Evolutionary conservation across 1,140 invertebrate genomes (phyloP).

Genomic region (Ips nitidus): DNA sequence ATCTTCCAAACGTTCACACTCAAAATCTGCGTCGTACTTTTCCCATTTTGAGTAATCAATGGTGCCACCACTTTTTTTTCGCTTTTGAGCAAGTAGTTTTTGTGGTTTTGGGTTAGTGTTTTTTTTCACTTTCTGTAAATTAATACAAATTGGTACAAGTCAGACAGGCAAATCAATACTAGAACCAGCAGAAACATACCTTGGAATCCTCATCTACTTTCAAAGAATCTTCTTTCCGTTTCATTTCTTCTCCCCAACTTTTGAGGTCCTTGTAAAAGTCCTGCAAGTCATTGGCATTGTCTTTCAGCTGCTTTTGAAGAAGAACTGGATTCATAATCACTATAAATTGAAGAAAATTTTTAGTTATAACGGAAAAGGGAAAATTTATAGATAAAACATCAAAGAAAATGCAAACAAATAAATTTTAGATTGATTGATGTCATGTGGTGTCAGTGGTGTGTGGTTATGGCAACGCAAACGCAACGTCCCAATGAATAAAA

Average conservation of each 20-base stretch:
- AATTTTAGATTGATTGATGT: not conserved
- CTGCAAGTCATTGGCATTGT: slow-evolving; percentile 73
- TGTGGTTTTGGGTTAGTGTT: not conserved
- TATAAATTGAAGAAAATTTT: not conserved
- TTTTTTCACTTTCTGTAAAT: slow-evolving; percentile 7
- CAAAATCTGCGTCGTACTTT: slow-evolving; percentile 79
- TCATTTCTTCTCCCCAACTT: slow-evolving; percentile 83
- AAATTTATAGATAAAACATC: not conserved
- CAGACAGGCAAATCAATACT: no score
- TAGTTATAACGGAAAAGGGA: not conserved
- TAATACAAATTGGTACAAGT: no score
- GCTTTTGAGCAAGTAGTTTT: not conserved
- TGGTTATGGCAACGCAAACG: not conserved
- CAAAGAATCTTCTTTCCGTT: slow-evolving; percentile 72
- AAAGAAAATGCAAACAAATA: not conserved
- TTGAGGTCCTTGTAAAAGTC: slow-evolving; percentile 75
- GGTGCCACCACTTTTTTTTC: slow-evolving; percentile 49
- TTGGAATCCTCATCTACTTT: slow-evolving; percentile 51
- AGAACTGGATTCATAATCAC: slow-evolving; percentile 55
- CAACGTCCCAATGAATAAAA: not conserved
- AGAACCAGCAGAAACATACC: slow-evolving; percentile 10
- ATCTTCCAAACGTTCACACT: slow-evolving; percentile 68
- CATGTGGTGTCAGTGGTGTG: not conserved
- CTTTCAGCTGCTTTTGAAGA: slow-evolving; percentile 68
- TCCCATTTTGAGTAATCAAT: slow-evolving; percentile 77